Percentiles rank a stretch among this genome's conserved stretches.
These are phyloP conservation scores for Bellardia pandia DNA, from an alignment of 2,888 invertebrate species.

Conservation along the genomic window DNA sequence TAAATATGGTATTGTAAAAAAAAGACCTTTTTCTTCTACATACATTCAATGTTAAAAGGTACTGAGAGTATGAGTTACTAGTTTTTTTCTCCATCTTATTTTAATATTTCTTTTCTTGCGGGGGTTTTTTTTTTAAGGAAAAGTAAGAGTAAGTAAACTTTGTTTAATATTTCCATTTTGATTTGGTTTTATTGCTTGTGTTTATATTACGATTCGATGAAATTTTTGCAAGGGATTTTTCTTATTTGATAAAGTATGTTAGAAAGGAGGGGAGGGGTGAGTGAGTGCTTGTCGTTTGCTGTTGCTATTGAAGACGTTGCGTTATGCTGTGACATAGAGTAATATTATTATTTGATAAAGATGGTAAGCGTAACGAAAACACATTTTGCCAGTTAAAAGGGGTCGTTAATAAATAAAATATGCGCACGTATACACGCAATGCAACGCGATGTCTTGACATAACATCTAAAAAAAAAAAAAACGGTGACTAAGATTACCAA, in stretches of 20 bases:
- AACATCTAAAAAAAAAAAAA: conserved; percentile 38
- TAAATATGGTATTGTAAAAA: conserved; percentile 55
- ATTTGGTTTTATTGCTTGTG: conserved; percentile 44
- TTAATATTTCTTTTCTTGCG: conserved; percentile 23
- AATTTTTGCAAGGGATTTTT: conserved; percentile 58
- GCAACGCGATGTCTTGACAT: conserved; percentile 64
- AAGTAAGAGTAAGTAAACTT: conserved; percentile 74
- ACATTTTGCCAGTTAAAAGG: conserved; percentile 83
- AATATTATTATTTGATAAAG: conserved; percentile 83
- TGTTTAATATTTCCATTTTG: conserved; percentile 70
- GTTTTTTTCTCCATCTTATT: conserved; percentile 31
- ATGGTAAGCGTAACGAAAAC: conserved; percentile 83
- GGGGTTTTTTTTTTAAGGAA: conserved; percentile 12
- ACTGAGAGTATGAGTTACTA: not conserved
- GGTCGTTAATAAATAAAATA: conserved; percentile 83
- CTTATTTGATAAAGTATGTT: not conserved
- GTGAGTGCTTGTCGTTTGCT: conserved; percentile 16
- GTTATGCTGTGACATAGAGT: conserved; percentile 72
- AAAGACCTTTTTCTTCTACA: conserved; percentile 8
- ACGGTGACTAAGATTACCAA: not conserved
- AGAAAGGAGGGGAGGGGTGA: conserved; percentile 16
- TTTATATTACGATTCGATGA: conserved; percentile 58
- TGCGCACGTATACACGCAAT: conserved; percentile 81
- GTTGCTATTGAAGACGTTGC: conserved; percentile 46
- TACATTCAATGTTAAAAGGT: not conserved